phyloP scores from a whole-genome alignment of 2,888 invertebrate genomes.

The Drosophila siamana region DNA sequence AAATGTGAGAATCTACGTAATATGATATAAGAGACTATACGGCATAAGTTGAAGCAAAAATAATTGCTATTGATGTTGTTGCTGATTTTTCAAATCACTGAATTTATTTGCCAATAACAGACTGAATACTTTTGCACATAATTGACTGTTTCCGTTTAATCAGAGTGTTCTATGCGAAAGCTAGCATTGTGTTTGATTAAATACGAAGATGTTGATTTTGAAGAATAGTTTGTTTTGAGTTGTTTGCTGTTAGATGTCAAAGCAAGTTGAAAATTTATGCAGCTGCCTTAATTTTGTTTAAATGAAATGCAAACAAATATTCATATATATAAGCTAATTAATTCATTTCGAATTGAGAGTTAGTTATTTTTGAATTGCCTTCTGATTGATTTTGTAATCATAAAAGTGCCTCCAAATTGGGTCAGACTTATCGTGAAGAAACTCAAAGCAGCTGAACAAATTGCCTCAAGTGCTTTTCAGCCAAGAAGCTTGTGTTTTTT shows the following conservation, averaged over 20 bases:
- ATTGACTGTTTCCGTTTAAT: neutral
- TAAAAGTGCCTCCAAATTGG: neutral
- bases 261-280: no score
- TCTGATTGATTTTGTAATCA: neutral
- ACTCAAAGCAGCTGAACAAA: neutral
- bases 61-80: neutral
- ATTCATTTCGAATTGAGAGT: no score
- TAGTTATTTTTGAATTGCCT: no score
- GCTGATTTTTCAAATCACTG: neutral
- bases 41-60: neutral
- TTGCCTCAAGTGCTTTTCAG: conserved; percentile 6
- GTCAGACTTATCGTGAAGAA: no score
- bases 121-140: neutral
- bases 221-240: no score
- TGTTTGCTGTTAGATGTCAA: no score
- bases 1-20: conserved; percentile 2
- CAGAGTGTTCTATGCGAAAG: no score
- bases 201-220: no score
- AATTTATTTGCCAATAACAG: neutral
- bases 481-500: conserved; percentile 16
- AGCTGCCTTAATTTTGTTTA: no score
- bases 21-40: conserved; percentile 8
- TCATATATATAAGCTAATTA: no score
- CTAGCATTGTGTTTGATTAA: no score
- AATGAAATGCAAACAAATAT: no score